Conservation (phyloP, 2,888 invertebrate species). For the Leptogaster cylindrica region DNA sequence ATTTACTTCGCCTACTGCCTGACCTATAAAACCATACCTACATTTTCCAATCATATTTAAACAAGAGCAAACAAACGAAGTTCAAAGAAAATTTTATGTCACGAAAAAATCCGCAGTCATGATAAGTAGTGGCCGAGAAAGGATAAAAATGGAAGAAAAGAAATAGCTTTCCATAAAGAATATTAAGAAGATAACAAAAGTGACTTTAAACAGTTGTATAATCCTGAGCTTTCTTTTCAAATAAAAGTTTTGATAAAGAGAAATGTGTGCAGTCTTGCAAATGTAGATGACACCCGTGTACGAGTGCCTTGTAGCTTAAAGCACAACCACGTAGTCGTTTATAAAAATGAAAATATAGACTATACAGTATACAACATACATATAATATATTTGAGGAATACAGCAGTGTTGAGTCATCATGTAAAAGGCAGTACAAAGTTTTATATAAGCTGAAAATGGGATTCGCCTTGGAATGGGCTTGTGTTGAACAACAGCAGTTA, state of each 20-base stretch:
- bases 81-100: slow-evolving; percentile 27
- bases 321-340: too few species aligned
- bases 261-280: not conserved
- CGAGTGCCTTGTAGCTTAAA: too few species aligned
- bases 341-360: too few species aligned
- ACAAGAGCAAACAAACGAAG: slow-evolving; percentile 24
- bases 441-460: slow-evolving; percentile 9
- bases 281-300: not conserved
- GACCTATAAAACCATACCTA: slow-evolving; percentile 22
- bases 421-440: slow-evolving; percentile 10
- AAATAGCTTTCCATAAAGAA: slow-evolving; percentile 12
- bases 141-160: not conserved
- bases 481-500: too few species aligned
- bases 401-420: slow-evolving; percentile 20
- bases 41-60: slow-evolving; percentile 33
- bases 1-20: slow-evolving; percentile 15
- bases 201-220: slow-evolving; percentile 37
- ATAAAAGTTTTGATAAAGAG: slow-evolving; percentile 24
- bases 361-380: too few species aligned
- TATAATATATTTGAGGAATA: too few species aligned
- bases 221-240: slow-evolving; percentile 31
- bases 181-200: slow-evolving; percentile 33
- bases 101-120: not conserved
- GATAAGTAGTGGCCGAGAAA: not conserved
- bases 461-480: not conserved